Conservation (phyloP, 2,113 vertebrate species). For the Falco punctatus region DNA sequence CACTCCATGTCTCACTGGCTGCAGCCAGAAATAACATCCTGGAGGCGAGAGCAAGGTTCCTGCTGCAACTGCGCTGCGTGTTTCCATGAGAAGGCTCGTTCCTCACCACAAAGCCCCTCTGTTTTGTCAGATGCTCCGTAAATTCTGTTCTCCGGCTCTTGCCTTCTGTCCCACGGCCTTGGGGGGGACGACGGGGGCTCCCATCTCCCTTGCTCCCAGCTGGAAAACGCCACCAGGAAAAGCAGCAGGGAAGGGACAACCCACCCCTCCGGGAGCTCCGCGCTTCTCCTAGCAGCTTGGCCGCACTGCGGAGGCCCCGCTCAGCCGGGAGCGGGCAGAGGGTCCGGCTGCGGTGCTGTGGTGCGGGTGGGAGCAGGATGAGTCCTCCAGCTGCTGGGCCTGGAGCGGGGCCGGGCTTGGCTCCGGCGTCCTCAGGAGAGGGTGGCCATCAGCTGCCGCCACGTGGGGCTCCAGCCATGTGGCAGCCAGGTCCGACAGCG, state of each 20-base stretch:
- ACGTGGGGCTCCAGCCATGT: no score
- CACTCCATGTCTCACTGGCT: not conserved
- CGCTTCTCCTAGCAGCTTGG: not conserved
- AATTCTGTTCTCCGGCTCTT: not conserved
- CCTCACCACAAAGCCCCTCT: not conserved
- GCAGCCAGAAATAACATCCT: not conserved
- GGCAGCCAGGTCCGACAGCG: not conserved
- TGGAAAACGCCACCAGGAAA: not conserved
- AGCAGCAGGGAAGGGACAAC: not conserved
- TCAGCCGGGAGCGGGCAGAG: no score
- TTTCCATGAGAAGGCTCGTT: not conserved
- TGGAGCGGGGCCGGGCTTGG: no score
- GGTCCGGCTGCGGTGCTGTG: no score
- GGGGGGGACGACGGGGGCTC: not conserved
- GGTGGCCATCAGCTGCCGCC: not conserved
- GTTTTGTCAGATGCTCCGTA: not conserved
- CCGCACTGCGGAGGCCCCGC: no score
- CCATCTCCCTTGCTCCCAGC: not conserved
- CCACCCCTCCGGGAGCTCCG: not conserved
- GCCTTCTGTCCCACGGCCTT: not conserved
- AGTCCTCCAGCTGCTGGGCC: no score
- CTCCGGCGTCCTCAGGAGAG: no score
- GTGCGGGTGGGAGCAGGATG: no score
- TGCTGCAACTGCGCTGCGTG: fast-evolving
- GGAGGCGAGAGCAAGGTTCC: not conserved